Percentiles rank a stretch among this genome's conserved stretches.
phyloP scores from a whole-genome alignment of 2,888 invertebrate genomes.

The Lymantria monacha region DNA sequence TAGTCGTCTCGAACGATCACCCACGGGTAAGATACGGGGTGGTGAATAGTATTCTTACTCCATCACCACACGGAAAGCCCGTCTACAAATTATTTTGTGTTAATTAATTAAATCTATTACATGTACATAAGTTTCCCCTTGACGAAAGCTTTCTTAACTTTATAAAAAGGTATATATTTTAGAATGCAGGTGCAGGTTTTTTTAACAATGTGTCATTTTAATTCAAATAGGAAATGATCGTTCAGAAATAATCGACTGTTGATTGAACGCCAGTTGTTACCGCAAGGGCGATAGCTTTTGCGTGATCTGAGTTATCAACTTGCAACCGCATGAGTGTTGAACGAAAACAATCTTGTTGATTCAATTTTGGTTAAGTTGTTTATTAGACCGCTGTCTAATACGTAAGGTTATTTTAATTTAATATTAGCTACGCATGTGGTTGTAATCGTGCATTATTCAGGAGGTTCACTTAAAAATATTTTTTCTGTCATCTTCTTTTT shows the following conservation, averaged over 20 bases:
- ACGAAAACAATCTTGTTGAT: conserved; percentile 7
- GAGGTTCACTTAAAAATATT: not conserved
- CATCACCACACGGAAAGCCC: too few species aligned
- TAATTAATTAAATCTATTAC: too few species aligned
- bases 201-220: conserved; percentile 7
- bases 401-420: not conserved
- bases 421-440: not conserved
- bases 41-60: too few species aligned
- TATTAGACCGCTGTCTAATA: not conserved
- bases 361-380: conserved; percentile 16
- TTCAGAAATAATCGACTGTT: conserved; percentile 17
- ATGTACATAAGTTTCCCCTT: too few species aligned
- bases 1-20: too few species aligned
- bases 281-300: conserved; percentile 23
- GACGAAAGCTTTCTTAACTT: too few species aligned
- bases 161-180: too few species aligned
- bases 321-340: conserved; percentile 22
- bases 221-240: conserved; percentile 30
- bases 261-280: conserved; percentile 23
- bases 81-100: too few species aligned
- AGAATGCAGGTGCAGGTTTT: not conserved
- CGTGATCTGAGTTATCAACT: conserved; percentile 17
- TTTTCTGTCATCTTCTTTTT: not conserved
- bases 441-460: too few species aligned
- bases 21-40: too few species aligned